These are phyloP conservation scores for Orthosia incerta DNA, from an alignment of 2,888 invertebrate species.

Conservation along the genomic window DNA sequence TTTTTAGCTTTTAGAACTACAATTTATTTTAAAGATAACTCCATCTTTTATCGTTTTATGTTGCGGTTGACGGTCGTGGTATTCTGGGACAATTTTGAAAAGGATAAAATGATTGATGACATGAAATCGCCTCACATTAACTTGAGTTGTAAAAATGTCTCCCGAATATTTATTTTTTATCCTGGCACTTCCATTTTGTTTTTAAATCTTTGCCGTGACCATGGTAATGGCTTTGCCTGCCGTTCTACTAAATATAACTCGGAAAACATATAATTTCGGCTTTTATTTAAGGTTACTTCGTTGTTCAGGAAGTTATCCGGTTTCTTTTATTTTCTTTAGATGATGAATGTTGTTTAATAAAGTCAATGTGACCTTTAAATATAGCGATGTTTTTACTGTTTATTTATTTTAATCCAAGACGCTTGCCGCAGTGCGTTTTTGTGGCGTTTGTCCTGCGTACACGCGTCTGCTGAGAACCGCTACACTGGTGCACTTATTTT, in stretches of 20 bases:
- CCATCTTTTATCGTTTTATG: conserved; percentile 24
- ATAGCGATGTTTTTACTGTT: background rate
- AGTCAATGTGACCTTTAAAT: background rate
- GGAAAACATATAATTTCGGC: conserved; percentile 16
- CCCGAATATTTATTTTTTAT: background rate
- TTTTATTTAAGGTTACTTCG: conserved; percentile 20
- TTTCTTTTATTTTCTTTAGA: conserved; percentile 18
- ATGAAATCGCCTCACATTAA: conserved; percentile 22
- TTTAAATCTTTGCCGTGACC: conserved; percentile 17
- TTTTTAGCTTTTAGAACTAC: too few species aligned
- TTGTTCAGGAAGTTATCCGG: conserved; percentile 2
- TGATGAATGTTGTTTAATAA: background rate
- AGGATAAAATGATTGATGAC: conserved; percentile 34
- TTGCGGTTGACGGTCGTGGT: conserved; percentile 3
- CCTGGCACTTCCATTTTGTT: conserved; percentile 19
- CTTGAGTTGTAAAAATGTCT: background rate
- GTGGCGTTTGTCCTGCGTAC: too few species aligned
- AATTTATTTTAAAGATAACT: background rate
- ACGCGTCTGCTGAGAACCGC: background rate
- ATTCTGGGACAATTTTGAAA: background rate
- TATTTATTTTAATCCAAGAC: background rate
- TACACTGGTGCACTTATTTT: too few species aligned
- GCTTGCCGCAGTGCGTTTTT: background rate
- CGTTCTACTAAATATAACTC: conserved; percentile 33
- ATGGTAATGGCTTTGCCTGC: conserved; percentile 41